Base-by-base conservation (phyloP, 2,797 vertebrate species). In the Picus viridis region DNA sequence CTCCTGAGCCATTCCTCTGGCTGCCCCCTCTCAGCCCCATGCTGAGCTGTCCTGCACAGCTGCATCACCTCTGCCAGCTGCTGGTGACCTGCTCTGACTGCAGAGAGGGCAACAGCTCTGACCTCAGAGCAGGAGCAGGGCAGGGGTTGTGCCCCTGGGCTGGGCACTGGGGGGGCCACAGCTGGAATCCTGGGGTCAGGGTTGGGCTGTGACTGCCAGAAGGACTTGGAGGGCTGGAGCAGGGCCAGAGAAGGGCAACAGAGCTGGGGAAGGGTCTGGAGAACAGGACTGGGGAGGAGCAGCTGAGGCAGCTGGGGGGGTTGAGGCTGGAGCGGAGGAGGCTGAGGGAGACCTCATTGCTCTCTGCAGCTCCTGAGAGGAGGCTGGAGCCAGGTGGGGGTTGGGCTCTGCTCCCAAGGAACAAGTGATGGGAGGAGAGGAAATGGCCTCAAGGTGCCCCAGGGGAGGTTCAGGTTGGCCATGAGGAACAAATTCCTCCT, bases 41-140 rank as follows among this genome's bases (percentile, higher is more conserved):
- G 1, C 47, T 6, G 7, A 49, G 32, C 53, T 63, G 65, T 5
- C 27, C 49, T 86, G 27, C 0, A 0, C 73, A 65, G 41, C 47
- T 63, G 58, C 43, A 1, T 59, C 78, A 9, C n/a, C 29, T 76
- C 49, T 11, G 27, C 26, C 47, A 49, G 20, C 58, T 19, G 26
- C 4, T 30, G 41, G 15, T 1, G 7, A n/a, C 5, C 22, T 32
- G 12, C 27, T 23, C 23, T 62, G 63, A 54, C 63, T 2, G 2
- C 59, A 22, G 6, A 7, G 24, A 6, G 12, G 47, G 36, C 9
- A 12, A 22, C 53, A 57, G 29, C 65, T 62, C 78, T 61, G 39
- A 41, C 13, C 41, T 41, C 41, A 41, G 41, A 41, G 61, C 51
- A 76, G 81, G 13, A 30, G 1, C 3, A 5, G 36, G 47, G 34